phyloP scores from a whole-genome alignment of 1,140 invertebrate genomes.

The Drosophila willistoni region DNA sequence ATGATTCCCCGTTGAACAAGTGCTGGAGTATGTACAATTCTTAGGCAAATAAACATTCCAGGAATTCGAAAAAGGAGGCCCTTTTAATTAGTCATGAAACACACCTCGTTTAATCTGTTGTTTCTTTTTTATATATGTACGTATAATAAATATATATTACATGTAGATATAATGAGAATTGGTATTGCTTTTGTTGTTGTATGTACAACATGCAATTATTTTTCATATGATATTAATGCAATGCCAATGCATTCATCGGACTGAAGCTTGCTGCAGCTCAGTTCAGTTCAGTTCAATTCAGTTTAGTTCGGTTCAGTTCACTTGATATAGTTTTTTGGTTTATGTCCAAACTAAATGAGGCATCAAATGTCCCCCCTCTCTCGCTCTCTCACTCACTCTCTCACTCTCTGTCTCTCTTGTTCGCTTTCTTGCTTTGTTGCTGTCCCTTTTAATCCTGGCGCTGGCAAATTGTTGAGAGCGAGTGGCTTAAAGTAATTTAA shows the following conservation, averaged over 20 bases:
- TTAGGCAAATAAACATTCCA: no score
- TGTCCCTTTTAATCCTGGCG: slow-evolving; percentile 21
- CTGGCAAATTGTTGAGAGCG: slow-evolving; percentile 36
- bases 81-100: no score
- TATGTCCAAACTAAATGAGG: slow-evolving; percentile 21
- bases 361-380: neutral
- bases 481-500: slow-evolving; percentile 77
- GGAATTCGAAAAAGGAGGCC: no score
- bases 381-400: neutral
- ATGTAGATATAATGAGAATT: neutral
- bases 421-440: neutral
- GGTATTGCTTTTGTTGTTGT: neutral
- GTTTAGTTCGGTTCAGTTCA: slow-evolving; percentile 11
- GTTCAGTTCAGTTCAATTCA: neutral
- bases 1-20: no score
- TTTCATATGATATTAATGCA: slow-evolving; percentile 57
- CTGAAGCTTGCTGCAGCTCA: neutral
- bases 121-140: no score
- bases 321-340: slow-evolving; percentile 5
- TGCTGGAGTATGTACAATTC: no score
- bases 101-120: neutral
- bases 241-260: neutral
- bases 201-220: slow-evolving; percentile 7
- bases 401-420: no score
- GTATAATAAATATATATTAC: neutral